Evolutionary conservation across 2,113 vertebrate genomes (phyloP), one percentile per base, ranked within the genome.

Genomic region (Prunella fulvescens): DNA sequence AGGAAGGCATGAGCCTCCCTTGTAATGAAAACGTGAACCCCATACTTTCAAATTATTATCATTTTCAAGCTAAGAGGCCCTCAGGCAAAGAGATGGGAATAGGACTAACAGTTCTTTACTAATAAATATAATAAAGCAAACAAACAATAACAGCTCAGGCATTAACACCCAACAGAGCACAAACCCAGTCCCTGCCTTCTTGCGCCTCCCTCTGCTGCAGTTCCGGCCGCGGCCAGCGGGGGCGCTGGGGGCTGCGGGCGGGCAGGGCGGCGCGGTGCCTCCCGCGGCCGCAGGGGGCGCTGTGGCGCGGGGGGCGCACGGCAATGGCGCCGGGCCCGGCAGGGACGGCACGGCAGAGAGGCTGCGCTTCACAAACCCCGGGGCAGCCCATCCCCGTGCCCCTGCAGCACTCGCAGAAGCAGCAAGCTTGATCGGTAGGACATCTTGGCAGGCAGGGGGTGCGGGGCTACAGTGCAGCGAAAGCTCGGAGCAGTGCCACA

Each of bases 291-390:
- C 66, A 37, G 47, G 66, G n/a, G n/a, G 25, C n/a, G 66, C 47
- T 69, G 66, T 16, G 45, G 44, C 7, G 18, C 9, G 24, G 45
- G 33, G 18, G 28, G 12, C 45, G 3, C 5, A 1, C 3, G 2
- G 14, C 1, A 1, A 17, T 23, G 35, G 67, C 14, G 19, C 6
- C 9, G 0, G 14, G 14, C 67, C 15, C 8, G 1, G 19, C 3
- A 1, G 5, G 15, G 28, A 2, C 3, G 50, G 37, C 8, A 6
- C 10, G 48, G 67, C 7, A 4, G 37, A 8, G 15, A 24, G 35
- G 28, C 8, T 7, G 18, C 6, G 28, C 14, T 7, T 31, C 48
- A 40, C 8, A 18, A 70, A 3, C 35, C 26, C 17, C 5, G 31
- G 12, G 25, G 7, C 25, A 7, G n/a, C 10, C 3, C 4, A 9